Percentiles rank a stretch among this genome's conserved stretches.
phyloP scores from a whole-genome alignment of 2,888 invertebrate species.

The Tetanocera ferruginea region DNA sequence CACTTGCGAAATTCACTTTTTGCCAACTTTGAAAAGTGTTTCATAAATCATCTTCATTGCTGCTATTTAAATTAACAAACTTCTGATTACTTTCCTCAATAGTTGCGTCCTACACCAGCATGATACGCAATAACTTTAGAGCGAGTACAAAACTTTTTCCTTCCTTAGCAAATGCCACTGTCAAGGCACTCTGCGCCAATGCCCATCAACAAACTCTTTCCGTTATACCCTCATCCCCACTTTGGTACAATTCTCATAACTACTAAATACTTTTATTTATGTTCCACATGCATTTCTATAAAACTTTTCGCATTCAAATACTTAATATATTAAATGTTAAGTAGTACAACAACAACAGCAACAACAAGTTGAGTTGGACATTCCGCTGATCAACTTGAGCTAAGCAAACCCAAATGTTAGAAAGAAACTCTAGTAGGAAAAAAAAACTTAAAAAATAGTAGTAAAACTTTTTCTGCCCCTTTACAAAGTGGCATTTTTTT shows the following conservation, averaged over 20 bases:
- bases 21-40: constrained; percentile 32
- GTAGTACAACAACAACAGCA: constrained; percentile 8
- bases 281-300: constrained; percentile 29
- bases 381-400: constrained; percentile 17
- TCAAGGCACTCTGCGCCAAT: background rate
- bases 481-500: background rate
- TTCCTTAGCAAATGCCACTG: background rate
- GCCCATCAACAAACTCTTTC: background rate
- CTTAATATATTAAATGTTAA: constrained; percentile 39
- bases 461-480: constrained; percentile 13
- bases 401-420: background rate
- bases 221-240: background rate
- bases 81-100: constrained; percentile 33
- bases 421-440: background rate
- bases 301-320: constrained; percentile 37
- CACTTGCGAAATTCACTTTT: background rate
- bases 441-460: background rate
- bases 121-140: background rate
- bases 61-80: constrained; percentile 46
- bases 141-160: constrained; percentile 15
- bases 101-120: background rate
- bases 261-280: constrained; percentile 30
- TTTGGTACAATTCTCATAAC: background rate
- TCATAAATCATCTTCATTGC: constrained; percentile 44
- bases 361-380: constrained; percentile 28